A percentile compares a stretch with the other conserved stretches of the same genome.
Evolutionary conservation across 2,797 vertebrate genomes (phyloP).

Genomic region (Sarcoramphus papa): DNA sequence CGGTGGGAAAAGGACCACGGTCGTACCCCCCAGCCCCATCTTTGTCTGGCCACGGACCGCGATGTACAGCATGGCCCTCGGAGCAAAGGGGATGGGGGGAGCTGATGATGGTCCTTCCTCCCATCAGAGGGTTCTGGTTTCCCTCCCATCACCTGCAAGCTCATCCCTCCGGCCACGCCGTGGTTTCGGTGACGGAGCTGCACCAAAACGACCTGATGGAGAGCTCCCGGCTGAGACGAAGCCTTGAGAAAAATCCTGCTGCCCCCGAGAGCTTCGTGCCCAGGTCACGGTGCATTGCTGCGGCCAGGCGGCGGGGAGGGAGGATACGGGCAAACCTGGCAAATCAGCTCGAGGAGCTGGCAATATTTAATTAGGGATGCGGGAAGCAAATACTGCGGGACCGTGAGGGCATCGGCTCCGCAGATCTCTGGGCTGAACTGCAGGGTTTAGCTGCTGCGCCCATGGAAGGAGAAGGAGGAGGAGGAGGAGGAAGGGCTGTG

Average conservation of each 20-base stretch:
- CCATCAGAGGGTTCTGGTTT: not conserved
- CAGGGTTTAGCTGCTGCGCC: not conserved
- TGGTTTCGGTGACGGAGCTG: not conserved
- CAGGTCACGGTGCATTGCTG: not conserved
- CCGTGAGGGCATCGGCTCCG: rapidly evolving
- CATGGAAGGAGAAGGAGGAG: not conserved
- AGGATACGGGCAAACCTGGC: no score
- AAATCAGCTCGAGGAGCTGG: not conserved
- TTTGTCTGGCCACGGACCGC: not conserved
- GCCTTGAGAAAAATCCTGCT: not conserved
- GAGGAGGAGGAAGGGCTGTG: not conserved
- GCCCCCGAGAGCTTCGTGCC: not conserved
- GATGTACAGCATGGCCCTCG: rapidly evolving
- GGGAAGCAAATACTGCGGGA: not conserved
- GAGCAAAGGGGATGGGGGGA: not conserved
- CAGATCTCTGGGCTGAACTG: not conserved
- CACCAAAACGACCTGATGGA: rapidly evolving
- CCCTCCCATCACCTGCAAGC: not conserved
- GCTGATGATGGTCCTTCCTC: not conserved
- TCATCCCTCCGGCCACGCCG: rapidly evolving
- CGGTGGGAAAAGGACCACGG: not conserved
- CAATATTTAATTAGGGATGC: not conserved
- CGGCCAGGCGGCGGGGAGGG: rapidly evolving
- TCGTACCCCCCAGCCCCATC: not conserved
- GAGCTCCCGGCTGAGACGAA: not conserved